phyloP scores from a whole-genome alignment of 1,140 invertebrate genomes.

The Streblospio benedicti region DNA sequence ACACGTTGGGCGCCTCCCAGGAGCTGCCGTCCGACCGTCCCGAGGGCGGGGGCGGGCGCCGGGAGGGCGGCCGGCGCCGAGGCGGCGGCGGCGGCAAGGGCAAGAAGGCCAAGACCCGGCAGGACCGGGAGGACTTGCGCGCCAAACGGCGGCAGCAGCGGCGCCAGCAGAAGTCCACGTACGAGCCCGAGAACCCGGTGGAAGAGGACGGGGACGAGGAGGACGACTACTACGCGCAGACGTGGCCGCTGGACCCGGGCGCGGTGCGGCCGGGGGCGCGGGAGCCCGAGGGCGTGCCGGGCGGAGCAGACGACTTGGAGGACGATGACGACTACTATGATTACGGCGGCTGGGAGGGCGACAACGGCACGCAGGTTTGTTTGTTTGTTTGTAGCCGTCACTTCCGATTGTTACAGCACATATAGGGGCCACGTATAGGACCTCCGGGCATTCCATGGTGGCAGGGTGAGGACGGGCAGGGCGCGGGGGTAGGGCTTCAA shows the following conservation, averaged over 20 bases:
- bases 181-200: too few species aligned
- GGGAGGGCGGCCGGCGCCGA: too few species aligned
- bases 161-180: too few species aligned
- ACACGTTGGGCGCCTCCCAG: too few species aligned
- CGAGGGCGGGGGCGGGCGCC: too few species aligned
- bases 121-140: neutral
- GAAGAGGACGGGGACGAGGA: too few species aligned
- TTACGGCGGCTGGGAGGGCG: neutral
- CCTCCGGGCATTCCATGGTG: too few species aligned
- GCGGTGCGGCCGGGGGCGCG: neutral
- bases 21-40: too few species aligned
- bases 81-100: neutral
- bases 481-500: too few species aligned
- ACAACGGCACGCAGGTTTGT: neutral
- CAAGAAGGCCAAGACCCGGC: neutral
- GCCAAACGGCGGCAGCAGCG: neutral
- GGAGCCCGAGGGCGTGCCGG: neutral
- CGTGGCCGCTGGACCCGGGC: neutral
- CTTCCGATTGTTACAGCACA: too few species aligned
- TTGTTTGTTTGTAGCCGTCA: constrained; percentile 1
- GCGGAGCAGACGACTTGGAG: neutral
- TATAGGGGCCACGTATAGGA: too few species aligned
- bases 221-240: neutral
- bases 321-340: neutral
- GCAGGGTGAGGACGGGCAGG: too few species aligned